Conservation (phyloP, 1,140 invertebrate genomes). For the Riptortus pedestris region DNA sequence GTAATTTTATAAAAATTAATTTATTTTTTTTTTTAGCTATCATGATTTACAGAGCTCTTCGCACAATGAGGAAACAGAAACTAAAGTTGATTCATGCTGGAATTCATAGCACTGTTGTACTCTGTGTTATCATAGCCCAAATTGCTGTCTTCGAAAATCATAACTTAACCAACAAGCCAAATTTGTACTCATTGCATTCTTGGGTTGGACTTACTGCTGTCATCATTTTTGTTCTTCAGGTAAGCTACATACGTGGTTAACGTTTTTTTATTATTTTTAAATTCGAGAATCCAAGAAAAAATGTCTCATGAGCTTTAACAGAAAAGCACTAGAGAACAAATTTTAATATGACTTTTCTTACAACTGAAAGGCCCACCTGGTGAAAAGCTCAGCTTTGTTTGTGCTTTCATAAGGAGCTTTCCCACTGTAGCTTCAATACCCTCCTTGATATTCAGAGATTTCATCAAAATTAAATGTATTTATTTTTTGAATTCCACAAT, state of each 20-base stretch:
- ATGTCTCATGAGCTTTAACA: too few relatives aligned
- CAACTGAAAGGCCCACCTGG: too few relatives aligned
- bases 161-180: constrained; percentile 54
- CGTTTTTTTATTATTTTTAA: not conserved
- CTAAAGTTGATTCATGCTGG: constrained; percentile 68
- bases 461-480: too few relatives aligned
- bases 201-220: constrained; percentile 73
- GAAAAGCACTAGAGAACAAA: too few relatives aligned
- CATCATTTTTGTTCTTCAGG: constrained; percentile 64
- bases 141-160: constrained; percentile 80
- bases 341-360: too few relatives aligned
- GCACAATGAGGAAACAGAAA: constrained; percentile 58
- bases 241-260: constrained; percentile 38
- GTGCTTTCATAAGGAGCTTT: too few relatives aligned
- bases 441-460: too few relatives aligned
- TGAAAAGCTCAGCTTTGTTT: too few relatives aligned
- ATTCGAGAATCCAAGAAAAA: too few relatives aligned
- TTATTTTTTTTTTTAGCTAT: constrained; percentile 51
- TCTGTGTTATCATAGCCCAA: constrained; percentile 54
- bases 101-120: constrained; percentile 51
- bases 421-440: too few relatives aligned
- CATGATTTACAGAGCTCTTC: constrained; percentile 68
- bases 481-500: too few relatives aligned
- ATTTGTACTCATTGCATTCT: constrained; percentile 74
- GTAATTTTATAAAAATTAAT: not conserved